These are phyloP conservation scores for Stenurella melanura DNA, from an alignment of 2,888 invertebrate genomes.

Conservation along the genomic window DNA sequence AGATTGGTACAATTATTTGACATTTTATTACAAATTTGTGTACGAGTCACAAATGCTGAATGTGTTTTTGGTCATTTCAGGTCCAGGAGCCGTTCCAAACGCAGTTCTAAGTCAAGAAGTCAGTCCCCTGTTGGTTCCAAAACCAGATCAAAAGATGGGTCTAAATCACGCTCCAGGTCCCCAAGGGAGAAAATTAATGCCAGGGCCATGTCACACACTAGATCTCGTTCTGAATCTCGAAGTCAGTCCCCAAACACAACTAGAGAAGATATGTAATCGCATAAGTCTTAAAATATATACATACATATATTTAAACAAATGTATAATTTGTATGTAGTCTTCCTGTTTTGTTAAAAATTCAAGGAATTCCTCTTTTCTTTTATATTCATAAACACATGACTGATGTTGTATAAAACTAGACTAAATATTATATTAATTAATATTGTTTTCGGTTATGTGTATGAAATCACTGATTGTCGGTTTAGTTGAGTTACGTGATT, in stretches of 20 bases:
- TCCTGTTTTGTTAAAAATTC: conserved; percentile 2
- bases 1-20: too few species aligned
- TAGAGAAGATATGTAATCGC: conserved; percentile 28
- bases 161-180: conserved; percentile 79
- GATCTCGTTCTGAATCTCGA: conserved; percentile 65
- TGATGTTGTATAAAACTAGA: conserved; percentile 6
- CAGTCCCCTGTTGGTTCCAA: conserved; percentile 85
- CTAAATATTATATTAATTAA: neutral
- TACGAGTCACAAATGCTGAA: conserved; percentile 7
- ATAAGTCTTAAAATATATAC: neutral
- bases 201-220: conserved; percentile 76
- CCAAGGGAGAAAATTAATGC: conserved; percentile 70
- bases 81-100: conserved; percentile 75
- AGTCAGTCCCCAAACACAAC: conserved; percentile 41
- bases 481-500: neutral
- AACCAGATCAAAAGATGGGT: conserved; percentile 75
- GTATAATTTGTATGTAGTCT: conserved; percentile 25
- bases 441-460: neutral
- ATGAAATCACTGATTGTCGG: neutral
- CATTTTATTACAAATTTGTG: too few species aligned
- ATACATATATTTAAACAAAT: neutral
- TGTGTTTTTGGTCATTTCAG: conserved; percentile 27
- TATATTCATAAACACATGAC: neutral
- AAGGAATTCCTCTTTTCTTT: conserved; percentile 9
- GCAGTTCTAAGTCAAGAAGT: conserved; percentile 87